A percentile compares a stretch with the other conserved stretches of the same genome.
phyloP scores from a whole-genome alignment of 2,113 vertebrate species.

The Ammospiza caudacuta region DNA sequence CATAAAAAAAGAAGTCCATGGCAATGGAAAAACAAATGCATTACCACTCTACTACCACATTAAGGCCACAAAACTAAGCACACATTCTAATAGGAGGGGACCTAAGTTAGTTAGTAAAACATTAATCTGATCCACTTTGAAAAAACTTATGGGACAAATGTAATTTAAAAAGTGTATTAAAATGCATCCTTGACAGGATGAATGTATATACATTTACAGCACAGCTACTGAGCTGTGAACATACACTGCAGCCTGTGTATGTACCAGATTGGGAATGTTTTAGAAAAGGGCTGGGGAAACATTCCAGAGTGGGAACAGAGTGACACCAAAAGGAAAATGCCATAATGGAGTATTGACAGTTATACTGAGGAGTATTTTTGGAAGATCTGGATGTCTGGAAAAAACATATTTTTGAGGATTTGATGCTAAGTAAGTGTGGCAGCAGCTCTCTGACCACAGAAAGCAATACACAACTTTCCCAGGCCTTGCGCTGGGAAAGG shows the following conservation, averaged over 20 bases:
- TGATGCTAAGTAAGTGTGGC: background rate
- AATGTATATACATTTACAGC: background rate
- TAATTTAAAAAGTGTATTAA: background rate
- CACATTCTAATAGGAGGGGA: background rate
- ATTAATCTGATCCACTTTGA: background rate
- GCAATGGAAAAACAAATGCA: fast-evolving
- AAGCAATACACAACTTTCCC: background rate
- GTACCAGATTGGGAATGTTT: background rate
- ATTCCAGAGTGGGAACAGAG: background rate
- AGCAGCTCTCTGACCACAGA: background rate
- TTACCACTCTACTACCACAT: background rate
- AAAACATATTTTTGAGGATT: background rate
- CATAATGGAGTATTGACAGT: fast-evolving
- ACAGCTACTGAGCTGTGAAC: background rate
- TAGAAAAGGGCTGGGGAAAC: background rate
- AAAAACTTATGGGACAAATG: background rate
- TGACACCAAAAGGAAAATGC: background rate
- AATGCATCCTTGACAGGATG: background rate
- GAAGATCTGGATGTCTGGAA: background rate
- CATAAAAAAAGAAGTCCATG: background rate
- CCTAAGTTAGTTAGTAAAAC: background rate
- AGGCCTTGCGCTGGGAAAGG: background rate
- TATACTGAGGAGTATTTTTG: background rate
- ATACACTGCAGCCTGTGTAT: background rate
- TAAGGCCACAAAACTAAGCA: background rate